Evolutionary conservation across 1,140 invertebrate species (phyloP), one percentile per base, ranked within the genome.

Genomic region (Ganaspis sp.): DNA sequence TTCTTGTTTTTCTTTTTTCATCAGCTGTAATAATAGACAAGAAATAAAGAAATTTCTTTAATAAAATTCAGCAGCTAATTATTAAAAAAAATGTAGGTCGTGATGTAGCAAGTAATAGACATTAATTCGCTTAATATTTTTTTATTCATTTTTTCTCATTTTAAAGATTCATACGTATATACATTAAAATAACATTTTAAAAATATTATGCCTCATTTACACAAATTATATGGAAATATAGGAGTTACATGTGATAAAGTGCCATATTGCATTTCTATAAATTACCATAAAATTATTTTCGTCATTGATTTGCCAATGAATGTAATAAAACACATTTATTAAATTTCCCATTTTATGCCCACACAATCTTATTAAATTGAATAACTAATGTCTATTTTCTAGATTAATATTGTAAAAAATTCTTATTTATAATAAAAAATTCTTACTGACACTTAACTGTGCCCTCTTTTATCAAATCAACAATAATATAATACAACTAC

Each of bases 201-300:
- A 54, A 38, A 64, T 64, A 69, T 74, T 74, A 74, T 74, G 73
- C 34, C 69, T 74, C 17, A 40, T 69, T 38, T 74, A 74, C 40
- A 74, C 34, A 70, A 40, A 15, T 40, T 12, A 42, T 34, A n/a
- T 42, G 69, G 19, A 70, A 40, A 40, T 40, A 34, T 26, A 29
- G 23, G 15, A 29, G 11, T 23, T 2, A 12, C 19, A 15, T 49
- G n/a, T 1, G 19, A 49, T 49, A n/a, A n/a, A 8, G 19, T 17
- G 45, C 45, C 8, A 17, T 49, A 49, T 17, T 49, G 45, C 45
- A 17, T 17, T 17, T 6, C n/a, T 2, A 3, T 2, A 17, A n/a
- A 15, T 64, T 26, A 21, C 15, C 15, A 29, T 6, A 64, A 64
- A 15, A 5, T 11, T 64, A 0, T 29, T 29, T 64, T 64, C 1